A percentile compares a stretch with the other conserved stretches of the same genome.
Conservation (phyloP, 2,113 vertebrate species). For the Daphoenositta chrysoptera region DNA sequence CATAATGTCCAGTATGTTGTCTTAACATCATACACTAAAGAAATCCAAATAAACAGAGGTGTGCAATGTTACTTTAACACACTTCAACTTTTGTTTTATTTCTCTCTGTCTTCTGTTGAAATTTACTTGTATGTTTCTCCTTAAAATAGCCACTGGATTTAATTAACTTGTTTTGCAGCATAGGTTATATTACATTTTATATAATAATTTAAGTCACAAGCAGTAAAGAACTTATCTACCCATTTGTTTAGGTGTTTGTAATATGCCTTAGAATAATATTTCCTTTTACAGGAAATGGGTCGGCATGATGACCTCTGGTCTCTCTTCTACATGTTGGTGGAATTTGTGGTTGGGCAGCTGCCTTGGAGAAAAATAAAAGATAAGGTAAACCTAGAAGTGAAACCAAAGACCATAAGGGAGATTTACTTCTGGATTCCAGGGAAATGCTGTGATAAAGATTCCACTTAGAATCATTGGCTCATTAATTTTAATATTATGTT, state of each 20-base stretch:
- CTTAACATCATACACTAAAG: background rate
- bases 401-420: background rate
- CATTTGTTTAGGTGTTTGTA: background rate
- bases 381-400: constrained; percentile 79
- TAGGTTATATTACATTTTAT: background rate
- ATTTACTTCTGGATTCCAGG: background rate
- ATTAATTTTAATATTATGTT: background rate
- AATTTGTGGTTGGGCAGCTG: constrained; percentile 94
- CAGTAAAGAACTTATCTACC: background rate
- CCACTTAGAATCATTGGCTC: background rate
- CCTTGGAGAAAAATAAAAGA: constrained; percentile 99
- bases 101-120: background rate
- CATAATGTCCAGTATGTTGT: fast-evolving
- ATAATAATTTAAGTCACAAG: background rate
- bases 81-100: background rate
- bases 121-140: background rate
- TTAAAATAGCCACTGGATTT: background rate
- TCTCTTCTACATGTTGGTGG: constrained; percentile 98
- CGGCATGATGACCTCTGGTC: constrained; percentile 99
- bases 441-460: background rate
- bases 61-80: background rate
- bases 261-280: constrained; percentile 25
- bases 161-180: background rate
- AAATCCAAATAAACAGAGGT: background rate
- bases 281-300: constrained; percentile 91